Evolutionary conservation across 1,140 invertebrate species (phyloP).

Genomic region (Drosophila quadrilineata): DNA sequence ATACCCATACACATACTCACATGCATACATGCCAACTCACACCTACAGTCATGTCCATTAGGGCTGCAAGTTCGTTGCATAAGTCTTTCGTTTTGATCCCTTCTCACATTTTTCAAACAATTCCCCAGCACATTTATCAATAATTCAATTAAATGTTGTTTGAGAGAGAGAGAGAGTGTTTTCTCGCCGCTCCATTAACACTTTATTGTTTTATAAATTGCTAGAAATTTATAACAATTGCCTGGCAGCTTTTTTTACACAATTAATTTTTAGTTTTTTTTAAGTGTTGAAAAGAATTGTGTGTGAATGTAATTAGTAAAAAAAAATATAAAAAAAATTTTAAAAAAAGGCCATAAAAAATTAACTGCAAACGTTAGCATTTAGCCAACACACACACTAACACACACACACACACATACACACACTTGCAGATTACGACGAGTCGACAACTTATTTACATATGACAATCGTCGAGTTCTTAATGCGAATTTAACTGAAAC

Average conservation of each 20-base stretch:
- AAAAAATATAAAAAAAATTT: too few species aligned
- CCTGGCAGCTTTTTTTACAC: neutral
- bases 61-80: constrained; percentile 58
- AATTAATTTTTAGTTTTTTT: neutral
- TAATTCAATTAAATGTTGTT: too few species aligned
- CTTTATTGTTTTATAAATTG: constrained; percentile 9
- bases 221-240: constrained; percentile 19
- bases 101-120: neutral
- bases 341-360: too few species aligned
- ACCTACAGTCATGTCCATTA: constrained; percentile 32
- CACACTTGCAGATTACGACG: neutral
- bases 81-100: constrained; percentile 55
- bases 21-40: too few species aligned
- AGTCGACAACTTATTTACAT: constrained; percentile 9
- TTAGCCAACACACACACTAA: neutral
- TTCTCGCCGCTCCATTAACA: too few species aligned
- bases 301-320: too few species aligned
- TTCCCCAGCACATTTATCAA: too few species aligned
- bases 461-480: constrained; percentile 12
- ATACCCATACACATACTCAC: too few species aligned
- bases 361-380: constrained; percentile 20
- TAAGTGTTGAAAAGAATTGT: constrained; percentile 15
- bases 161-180: too few species aligned
- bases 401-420: neutral
- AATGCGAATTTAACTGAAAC: constrained; percentile 4